Percentiles rank a stretch among this genome's conserved stretches.
Evolutionary conservation across 2,113 vertebrate species (phyloP).

Genomic region (Prochilodus magdalenae): DNA sequence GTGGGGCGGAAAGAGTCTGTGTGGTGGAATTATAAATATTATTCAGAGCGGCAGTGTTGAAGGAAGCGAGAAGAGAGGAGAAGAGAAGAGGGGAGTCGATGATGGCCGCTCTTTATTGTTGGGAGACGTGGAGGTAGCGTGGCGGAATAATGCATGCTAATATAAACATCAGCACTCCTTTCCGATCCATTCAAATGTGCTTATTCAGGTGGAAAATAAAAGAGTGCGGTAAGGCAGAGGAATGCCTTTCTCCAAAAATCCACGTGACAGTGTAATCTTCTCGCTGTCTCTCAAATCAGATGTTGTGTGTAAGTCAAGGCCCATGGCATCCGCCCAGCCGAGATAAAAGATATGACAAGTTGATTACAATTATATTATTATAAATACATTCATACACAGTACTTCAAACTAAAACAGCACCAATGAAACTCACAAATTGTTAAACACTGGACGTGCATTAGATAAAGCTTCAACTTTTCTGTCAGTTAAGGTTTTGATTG

Average conservation of each 20-base stretch:
- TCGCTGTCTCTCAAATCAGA: constrained; percentile 23
- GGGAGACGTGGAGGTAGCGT: constrained; percentile 73
- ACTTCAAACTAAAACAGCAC: not conserved
- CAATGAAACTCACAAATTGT: not conserved
- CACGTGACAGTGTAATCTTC: constrained; percentile 69
- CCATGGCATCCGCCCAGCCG: not conserved
- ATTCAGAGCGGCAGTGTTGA: constrained; percentile 68
- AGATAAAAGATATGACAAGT: constrained; percentile 32
- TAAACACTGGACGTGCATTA: not conserved
- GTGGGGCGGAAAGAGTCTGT: constrained; percentile 48
- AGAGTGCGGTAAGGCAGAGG: constrained; percentile 65
- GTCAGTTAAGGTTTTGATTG: not conserved
- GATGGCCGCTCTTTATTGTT: constrained; percentile 74
- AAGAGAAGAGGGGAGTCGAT: constrained; percentile 53
- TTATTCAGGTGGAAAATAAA: constrained; percentile 80
- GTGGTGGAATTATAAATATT: constrained; percentile 71
- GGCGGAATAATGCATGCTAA: constrained; percentile 82
- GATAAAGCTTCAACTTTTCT: not conserved
- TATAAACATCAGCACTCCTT: constrained; percentile 80
- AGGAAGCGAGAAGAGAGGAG: not conserved
- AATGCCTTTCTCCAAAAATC: constrained; percentile 71
- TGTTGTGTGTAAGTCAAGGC: constrained; percentile 13
- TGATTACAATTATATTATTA: constrained; percentile 32
- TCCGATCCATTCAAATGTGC: constrained; percentile 79
- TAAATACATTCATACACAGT: not conserved